Conservation (phyloP, 2,113 vertebrate genomes). For the Caretta caretta region DNA sequence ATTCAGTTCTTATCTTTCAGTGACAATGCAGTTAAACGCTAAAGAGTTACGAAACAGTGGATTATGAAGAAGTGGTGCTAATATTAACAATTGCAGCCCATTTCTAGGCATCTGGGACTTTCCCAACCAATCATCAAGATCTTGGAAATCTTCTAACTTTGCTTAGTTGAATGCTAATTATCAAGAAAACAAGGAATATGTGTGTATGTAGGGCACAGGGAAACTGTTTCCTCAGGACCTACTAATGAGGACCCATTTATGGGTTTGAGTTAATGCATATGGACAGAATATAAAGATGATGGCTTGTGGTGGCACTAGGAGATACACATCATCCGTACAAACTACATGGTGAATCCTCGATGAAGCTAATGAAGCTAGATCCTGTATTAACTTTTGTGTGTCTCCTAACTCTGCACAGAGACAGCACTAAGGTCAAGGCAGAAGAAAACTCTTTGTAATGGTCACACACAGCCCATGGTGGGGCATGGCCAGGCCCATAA, state of each 20-base stretch:
- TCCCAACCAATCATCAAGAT: not conserved
- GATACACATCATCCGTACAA: conserved; percentile 32
- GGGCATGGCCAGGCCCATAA: not conserved
- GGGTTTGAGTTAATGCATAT: conserved; percentile 23
- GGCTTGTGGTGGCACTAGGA: conserved; percentile 1
- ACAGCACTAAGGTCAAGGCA: not conserved
- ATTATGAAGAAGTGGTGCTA: not conserved
- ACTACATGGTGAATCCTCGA: not conserved
- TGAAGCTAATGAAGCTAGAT: not conserved
- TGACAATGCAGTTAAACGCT: not conserved
- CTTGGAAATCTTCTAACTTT: not conserved
- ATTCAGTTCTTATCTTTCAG: not conserved
- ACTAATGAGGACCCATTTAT: not conserved
- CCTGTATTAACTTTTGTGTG: not conserved
- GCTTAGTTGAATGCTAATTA: not conserved
- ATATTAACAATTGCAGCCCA: not conserved
- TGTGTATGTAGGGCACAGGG: accelerated
- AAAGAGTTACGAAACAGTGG: not conserved
- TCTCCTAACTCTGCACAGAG: not conserved
- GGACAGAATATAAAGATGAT: conserved; percentile 33
- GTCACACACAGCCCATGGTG: not conserved
- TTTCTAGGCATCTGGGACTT: not conserved
- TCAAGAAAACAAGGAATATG: not conserved
- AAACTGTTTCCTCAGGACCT: conserved; percentile 6
- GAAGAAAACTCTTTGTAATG: not conserved